Evolutionary conservation across 2,888 invertebrate genomes (phyloP).

Genomic region (Xanthia icteritia): DNA sequence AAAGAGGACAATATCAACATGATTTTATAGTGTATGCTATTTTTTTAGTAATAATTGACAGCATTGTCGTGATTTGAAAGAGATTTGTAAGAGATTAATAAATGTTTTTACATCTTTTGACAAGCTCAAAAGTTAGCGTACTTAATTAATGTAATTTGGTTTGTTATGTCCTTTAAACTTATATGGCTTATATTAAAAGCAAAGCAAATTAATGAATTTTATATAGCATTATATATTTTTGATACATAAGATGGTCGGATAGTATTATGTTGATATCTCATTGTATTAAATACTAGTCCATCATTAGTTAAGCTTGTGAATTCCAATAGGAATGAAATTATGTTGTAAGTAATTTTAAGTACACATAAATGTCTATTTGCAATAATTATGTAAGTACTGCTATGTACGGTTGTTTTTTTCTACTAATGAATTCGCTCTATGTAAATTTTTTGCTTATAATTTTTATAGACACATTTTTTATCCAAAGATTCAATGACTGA

Average conservation of each 20-base stretch:
- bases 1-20: conserved; percentile 76
- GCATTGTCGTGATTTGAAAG: conserved; percentile 51
- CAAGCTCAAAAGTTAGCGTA: conserved; percentile 77
- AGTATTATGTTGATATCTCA: conserved; percentile 73
- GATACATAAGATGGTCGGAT: conserved; percentile 69
- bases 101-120: conserved; percentile 66
- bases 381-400: conserved; percentile 40
- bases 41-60: conserved; percentile 55
- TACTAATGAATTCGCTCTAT: conserved; percentile 46
- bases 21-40: conserved; percentile 64
- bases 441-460: conserved; percentile 45
- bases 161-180: conserved; percentile 47
- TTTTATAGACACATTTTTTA: conserved; percentile 50
- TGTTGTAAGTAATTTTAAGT: conserved; percentile 67
- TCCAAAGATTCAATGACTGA: conserved; percentile 66
- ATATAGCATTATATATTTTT: conserved; percentile 67
- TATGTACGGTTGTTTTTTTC: conserved; percentile 43
- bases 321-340: conserved; percentile 66
- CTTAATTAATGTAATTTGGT: conserved; percentile 69
- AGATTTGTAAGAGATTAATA: conserved; percentile 63
- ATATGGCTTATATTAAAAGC: conserved; percentile 52
- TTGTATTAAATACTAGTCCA: conserved; percentile 86
- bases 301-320: conserved; percentile 75
- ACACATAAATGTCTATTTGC: conserved; percentile 54
- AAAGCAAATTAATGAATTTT: conserved; percentile 55